Evolutionary conservation across 2,888 invertebrate species (phyloP), one percentile per base, ranked within the genome.

Genomic region (Iselma pallidipennis): DNA sequence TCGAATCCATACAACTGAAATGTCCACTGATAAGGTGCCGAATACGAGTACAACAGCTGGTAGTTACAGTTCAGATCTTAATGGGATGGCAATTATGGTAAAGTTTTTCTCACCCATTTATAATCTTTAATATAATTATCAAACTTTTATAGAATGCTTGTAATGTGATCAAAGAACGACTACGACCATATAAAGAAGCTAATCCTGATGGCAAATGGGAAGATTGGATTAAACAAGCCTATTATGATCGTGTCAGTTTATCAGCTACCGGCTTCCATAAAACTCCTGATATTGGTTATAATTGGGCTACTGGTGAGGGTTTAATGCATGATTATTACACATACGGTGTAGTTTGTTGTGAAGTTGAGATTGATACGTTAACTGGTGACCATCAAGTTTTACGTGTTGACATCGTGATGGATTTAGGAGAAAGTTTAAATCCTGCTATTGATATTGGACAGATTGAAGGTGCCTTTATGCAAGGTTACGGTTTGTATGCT

Each of bases 371-470:
- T 23, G 96, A 97, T 81, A 95, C 95, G 71, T 84, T 97, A 1
- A 96, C 96, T 23, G 97, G 97, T 6, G 96, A 97, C 76, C 96
- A 97, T 81, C 89, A 91, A 83, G 90, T 96, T 1, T 80, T 95
- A 31, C 86, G 91, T 74, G 91, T 94, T 0, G 96, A 98, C 75
- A 96, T 98, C 71, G 96, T 98, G 0, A 97, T 98, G 97, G 98
- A 98, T 83, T 86, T 98, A 78, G 78, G 97, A 0, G 90, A 93
- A 71, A 96, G 96, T 81, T 82, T 98, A 57, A 98, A 98, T 82
- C 98, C 98, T 3, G 96, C 97, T 1, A 95, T 98, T 67, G 98
- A 98, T 74, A 92, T 98, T 71, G 98, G 97, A 0, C 98, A 98
- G 84, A 91, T 98, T 14, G 98, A 98, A 83, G 98, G 98, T 2